These are phyloP conservation scores for Dynastes grantii DNA, from an alignment of 2,888 invertebrate genomes.

Conservation along the genomic window DNA sequence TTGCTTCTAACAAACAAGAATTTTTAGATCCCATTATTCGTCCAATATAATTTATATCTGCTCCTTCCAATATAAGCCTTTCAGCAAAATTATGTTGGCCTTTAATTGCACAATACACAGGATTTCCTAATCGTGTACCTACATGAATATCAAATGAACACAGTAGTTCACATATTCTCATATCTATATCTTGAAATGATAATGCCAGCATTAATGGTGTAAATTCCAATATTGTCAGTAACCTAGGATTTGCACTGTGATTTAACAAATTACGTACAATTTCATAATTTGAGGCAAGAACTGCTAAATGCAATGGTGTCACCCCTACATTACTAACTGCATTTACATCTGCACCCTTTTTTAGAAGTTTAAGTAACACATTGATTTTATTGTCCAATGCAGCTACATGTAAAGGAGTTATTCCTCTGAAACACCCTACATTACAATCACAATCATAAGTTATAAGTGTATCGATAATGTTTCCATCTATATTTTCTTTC, in stretches of 20 bases:
- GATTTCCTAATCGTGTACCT: constrained; percentile 20
- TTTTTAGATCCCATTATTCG: not conserved
- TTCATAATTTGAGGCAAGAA: constrained; percentile 27
- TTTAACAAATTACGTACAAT: constrained; percentile 2
- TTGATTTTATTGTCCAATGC: constrained; percentile 18
- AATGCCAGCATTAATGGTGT: constrained; percentile 33
- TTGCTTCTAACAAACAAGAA: constrained; percentile 17
- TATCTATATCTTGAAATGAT: constrained; percentile 24
- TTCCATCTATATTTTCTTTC: constrained; percentile 24
- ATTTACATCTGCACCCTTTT: constrained; percentile 32
- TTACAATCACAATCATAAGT: constrained; percentile 14
- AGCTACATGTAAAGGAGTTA: constrained; percentile 34
- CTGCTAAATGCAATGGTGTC: constrained; percentile 20
- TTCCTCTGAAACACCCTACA: not conserved
- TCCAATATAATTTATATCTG: constrained; percentile 26
- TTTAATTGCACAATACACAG: constrained; percentile 30
- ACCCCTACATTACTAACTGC: constrained; percentile 20
- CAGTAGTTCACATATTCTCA: constrained; percentile 28
- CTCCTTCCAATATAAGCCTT: constrained; percentile 9
- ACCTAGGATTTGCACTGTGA: constrained; percentile 18
- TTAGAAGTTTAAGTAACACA: constrained; percentile 5
- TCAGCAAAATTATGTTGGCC: constrained; percentile 15
- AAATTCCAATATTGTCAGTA: constrained; percentile 14
- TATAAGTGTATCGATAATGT: constrained; percentile 1
- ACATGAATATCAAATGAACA: constrained; percentile 23